Conservation (phyloP, 2,888 invertebrate species). For the Sthenelais limicola region DNA sequence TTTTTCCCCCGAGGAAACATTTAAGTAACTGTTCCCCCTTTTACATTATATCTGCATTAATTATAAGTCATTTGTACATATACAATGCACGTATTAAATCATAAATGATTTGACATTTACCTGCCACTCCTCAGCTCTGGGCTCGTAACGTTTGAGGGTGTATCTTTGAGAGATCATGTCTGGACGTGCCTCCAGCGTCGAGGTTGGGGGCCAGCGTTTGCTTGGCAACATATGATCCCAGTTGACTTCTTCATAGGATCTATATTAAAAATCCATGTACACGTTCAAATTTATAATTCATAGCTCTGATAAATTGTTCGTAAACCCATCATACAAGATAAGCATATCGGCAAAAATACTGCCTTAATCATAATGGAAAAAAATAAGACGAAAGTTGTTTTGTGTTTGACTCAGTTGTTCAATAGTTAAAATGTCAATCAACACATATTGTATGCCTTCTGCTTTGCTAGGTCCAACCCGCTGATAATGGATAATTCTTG, state of each 20-base stretch:
- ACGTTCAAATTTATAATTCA: not conserved
- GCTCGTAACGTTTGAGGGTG: constrained; percentile 63
- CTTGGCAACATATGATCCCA: constrained; percentile 66
- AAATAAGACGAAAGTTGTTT: too few relatives aligned
- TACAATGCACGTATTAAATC: not conserved
- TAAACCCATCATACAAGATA: not conserved
- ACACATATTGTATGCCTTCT: too few relatives aligned
- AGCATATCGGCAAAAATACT: not conserved
- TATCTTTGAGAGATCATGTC: constrained; percentile 67
- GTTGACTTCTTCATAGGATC: constrained; percentile 66
- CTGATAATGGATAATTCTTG: too few relatives aligned
- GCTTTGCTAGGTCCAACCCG: too few relatives aligned
- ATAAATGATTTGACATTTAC: constrained; percentile 48
- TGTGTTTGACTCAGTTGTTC: too few relatives aligned
- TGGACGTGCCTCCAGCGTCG: constrained; percentile 63
- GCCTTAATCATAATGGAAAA: not conserved
- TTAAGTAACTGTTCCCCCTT: too few relatives aligned
- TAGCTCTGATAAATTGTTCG: too few relatives aligned
- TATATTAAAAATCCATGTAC: constrained; percentile 42
- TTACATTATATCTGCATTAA: not conserved
- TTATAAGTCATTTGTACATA: not conserved
- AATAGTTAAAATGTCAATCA: too few relatives aligned
- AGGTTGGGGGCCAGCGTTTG: constrained; percentile 61
- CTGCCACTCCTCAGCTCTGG: constrained; percentile 68
- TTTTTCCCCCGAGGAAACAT: too few relatives aligned